These are phyloP conservation scores for Mactromeris polynyma DNA, from an alignment of 2,888 invertebrate genomes.

Conservation along the genomic window DNA sequence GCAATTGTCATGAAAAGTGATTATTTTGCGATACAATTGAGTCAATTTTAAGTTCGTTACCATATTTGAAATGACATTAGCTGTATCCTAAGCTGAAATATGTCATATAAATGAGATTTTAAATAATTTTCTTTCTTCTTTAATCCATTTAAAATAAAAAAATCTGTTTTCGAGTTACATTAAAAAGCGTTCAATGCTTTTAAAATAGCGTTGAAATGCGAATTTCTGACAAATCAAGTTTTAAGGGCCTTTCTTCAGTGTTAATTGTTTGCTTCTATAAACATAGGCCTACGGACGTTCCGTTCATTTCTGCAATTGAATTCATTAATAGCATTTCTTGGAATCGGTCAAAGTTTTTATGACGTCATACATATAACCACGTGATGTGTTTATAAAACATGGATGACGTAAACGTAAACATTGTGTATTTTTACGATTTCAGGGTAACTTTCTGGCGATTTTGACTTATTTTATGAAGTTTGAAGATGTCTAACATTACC, in stretches of 20 bases:
- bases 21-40: background rate
- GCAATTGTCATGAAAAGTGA: background rate
- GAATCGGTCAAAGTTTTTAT: background rate
- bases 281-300: no score
- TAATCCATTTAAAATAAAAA: background rate
- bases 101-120: background rate
- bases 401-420: slow-evolving; percentile 26
- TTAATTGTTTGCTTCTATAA: no score
- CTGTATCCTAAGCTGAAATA: background rate
- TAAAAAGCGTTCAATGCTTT: background rate
- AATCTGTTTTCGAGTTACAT: background rate
- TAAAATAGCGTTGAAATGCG: background rate
- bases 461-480: background rate
- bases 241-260: background rate
- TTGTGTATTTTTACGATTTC: background rate
- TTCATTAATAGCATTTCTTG: background rate
- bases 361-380: slow-evolving; percentile 27
- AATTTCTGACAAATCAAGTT: background rate
- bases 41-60: slow-evolving; percentile 8
- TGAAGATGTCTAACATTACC: slow-evolving; percentile 28
- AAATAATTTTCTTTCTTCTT: background rate
- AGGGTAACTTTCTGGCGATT: background rate
- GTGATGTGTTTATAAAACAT: background rate
- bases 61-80: background rate
- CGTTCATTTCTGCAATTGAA: background rate